These are phyloP conservation scores for Emesis russula DNA, from an alignment of 2,888 invertebrate genomes.

Conservation along the genomic window DNA sequence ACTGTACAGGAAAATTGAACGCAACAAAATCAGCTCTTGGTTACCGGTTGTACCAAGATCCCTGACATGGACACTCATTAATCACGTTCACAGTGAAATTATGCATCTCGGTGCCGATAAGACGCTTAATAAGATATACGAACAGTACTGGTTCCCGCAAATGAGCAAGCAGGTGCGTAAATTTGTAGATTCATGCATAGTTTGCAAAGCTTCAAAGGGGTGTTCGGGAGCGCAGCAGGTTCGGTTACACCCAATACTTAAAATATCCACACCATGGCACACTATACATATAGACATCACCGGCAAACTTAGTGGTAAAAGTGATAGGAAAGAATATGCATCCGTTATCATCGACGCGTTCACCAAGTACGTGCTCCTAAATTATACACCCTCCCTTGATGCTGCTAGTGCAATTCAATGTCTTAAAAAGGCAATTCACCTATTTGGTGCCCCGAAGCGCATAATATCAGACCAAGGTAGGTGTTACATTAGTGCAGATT, in stretches of 20 bases:
- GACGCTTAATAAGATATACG: slow-evolving; percentile 85
- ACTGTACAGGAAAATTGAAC: slow-evolving; percentile 80
- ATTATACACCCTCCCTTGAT: slow-evolving; percentile 69
- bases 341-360: slow-evolving; percentile 79
- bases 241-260: slow-evolving; percentile 81
- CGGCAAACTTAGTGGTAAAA: slow-evolving; percentile 87
- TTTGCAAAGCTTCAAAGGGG: slow-evolving; percentile 76
- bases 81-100: slow-evolving; percentile 81
- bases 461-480: slow-evolving; percentile 69
- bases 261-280: slow-evolving; percentile 80
- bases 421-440: slow-evolving; percentile 70
- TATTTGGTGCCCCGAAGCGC: slow-evolving; percentile 68
- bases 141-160: slow-evolving; percentile 86
- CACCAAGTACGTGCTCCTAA: slow-evolving; percentile 82
- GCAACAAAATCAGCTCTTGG: slow-evolving; percentile 55
- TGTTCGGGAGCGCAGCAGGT: slow-evolving; percentile 75
- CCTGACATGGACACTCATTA: slow-evolving; percentile 84
- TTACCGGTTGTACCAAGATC: slow-evolving; percentile 84
- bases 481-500: slow-evolving; percentile 26
- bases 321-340: slow-evolving; percentile 77
- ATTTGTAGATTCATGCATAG: slow-evolving; percentile 68
- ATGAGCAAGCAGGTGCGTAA: slow-evolving; percentile 80
- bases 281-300: slow-evolving; percentile 87
- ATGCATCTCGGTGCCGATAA: slow-evolving; percentile 85
- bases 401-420: slow-evolving; percentile 58